A percentile compares a stretch with the other conserved stretches of the same genome.
Evolutionary conservation across 1,140 invertebrate species (phyloP).

Genomic region (Lepidotrigona ventralis): DNA sequence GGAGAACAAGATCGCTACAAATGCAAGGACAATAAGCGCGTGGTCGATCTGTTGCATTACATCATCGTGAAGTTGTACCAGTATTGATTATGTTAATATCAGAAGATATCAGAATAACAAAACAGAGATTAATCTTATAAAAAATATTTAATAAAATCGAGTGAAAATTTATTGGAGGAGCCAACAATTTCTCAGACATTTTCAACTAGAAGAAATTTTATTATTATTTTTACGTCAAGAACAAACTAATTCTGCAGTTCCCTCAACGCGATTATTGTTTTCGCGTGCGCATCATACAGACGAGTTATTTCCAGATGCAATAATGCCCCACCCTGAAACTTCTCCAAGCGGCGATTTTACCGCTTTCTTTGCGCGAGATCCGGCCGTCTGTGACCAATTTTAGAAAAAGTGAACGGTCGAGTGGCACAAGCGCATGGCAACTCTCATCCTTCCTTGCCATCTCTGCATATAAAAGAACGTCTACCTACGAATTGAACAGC

Average conservation of each 20-base stretch:
- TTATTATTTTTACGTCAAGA: background rate
- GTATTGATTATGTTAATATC: conserved; percentile 26
- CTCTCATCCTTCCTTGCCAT: conserved; percentile 22
- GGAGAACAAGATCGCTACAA: conserved; percentile 31
- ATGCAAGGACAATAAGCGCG: conserved; percentile 43
- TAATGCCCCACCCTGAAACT: background rate
- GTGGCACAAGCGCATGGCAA: conserved; percentile 1
- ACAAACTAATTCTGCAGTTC: background rate
- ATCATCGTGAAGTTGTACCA: conserved; percentile 14
- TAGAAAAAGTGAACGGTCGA: conserved; percentile 48
- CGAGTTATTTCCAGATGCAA: conserved; percentile 3
- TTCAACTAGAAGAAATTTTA: background rate
- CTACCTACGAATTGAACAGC: background rate
- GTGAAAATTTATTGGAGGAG: background rate
- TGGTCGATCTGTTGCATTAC: conserved; percentile 39
- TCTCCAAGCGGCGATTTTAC: conserved; percentile 8
- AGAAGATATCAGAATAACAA: conserved; percentile 5
- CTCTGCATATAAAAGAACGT: background rate
- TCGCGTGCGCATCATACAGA: background rate
- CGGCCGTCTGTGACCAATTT: conserved; percentile 44
- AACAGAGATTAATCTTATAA: background rate
- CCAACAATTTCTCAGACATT: background rate
- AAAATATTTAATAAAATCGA: background rate
- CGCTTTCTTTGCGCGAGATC: conserved; percentile 34
- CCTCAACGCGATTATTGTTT: conserved; percentile 7